phyloP scores from a whole-genome alignment of 2,888 invertebrate genomes.

The Schizotus pectinicornis region DNA sequence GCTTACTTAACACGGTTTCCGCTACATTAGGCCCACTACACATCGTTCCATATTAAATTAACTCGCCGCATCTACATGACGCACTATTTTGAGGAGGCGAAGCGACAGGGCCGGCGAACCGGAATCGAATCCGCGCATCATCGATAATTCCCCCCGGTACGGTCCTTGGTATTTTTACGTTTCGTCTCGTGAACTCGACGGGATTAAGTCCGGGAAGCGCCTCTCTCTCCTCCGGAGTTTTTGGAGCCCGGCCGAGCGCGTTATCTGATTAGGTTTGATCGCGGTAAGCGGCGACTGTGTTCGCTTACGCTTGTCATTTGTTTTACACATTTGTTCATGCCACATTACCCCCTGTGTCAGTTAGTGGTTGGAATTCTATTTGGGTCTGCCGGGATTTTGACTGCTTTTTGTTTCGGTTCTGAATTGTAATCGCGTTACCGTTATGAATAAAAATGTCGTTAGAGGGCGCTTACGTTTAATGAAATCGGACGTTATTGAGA shows the following conservation, averaged over 20 bases:
- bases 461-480: conserved; percentile 21
- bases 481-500: conserved; percentile 20
- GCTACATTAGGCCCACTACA: conserved; percentile 49
- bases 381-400: conserved; percentile 32
- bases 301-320: conserved; percentile 49
- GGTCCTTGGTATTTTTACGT: conserved; percentile 22
- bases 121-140: conserved; percentile 42
- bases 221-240: conserved; percentile 23
- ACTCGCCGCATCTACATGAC: conserved; percentile 46
- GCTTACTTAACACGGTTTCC: conserved; percentile 43
- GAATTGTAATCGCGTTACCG: conserved; percentile 30
- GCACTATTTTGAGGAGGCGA: conserved; percentile 45
- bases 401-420: conserved; percentile 28
- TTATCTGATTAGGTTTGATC: conserved; percentile 50
- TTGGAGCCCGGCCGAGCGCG: conserved; percentile 40
- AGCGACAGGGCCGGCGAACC: conserved; percentile 41
- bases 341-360: conserved; percentile 47
- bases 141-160: conserved; percentile 43
- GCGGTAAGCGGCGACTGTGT: conserved; percentile 44
- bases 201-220: not conserved
- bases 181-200: too few species aligned
- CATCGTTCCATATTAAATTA: conserved; percentile 48
- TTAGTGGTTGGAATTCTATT: conserved; percentile 44
- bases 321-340: conserved; percentile 50
- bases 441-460: conserved; percentile 34